Evolutionary conservation across 2,113 vertebrate species (phyloP).

Genomic region (Gymnobelideus leadbeateri): DNA sequence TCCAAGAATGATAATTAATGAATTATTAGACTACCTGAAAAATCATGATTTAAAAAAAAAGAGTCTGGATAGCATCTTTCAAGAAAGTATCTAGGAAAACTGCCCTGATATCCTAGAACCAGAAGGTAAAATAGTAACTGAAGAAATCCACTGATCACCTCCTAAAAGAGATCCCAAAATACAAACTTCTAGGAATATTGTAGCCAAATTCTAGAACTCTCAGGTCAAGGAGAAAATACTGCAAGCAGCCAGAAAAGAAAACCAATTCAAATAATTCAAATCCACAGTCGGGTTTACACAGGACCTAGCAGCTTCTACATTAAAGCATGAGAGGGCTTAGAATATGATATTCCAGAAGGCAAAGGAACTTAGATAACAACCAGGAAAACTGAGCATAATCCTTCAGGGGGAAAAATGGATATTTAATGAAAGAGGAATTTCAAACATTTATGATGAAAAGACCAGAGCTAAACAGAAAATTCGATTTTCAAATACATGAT

Average conservation of each 20-base stretch:
- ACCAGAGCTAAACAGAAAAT: background rate
- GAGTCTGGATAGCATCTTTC: background rate
- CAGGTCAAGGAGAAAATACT: background rate
- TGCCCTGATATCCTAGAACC: background rate
- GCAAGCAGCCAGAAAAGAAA: background rate
- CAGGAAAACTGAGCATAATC: background rate
- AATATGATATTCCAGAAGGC: background rate
- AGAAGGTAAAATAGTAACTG: background rate
- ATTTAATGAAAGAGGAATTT: background rate
- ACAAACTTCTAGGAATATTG: background rate
- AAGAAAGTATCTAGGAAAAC: background rate
- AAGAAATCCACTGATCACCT: background rate
- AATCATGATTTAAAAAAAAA: too few species aligned
- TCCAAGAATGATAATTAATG: background rate
- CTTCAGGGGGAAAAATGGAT: background rate
- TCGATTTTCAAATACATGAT: background rate
- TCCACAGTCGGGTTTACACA: background rate
- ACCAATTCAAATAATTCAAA: background rate
- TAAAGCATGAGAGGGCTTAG: too few species aligned
- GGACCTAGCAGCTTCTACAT: too few species aligned
- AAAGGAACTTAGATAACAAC: background rate
- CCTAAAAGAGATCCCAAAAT: background rate
- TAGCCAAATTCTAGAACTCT: background rate
- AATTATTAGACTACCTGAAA: too few species aligned
- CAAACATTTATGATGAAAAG: background rate